Base-by-base conservation (phyloP, 2,888 invertebrate genomes). In the Choreutis nemorana region DNA sequence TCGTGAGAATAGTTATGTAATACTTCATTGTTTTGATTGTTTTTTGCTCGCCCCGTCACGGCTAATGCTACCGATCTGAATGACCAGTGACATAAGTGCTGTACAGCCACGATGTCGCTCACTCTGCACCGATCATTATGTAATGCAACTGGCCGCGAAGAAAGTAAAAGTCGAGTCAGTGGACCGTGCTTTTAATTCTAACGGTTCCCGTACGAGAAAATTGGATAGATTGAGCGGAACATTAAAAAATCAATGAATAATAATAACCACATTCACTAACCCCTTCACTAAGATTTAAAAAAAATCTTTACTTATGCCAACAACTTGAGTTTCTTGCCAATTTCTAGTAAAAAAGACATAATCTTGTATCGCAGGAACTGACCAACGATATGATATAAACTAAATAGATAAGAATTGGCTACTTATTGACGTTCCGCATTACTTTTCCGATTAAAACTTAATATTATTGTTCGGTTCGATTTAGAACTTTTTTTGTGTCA, bases 141-240 rank as follows among this genome's bases (percentile, higher is more conserved):
- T 62, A 61, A 72, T 44, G 47, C 44, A 53, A 59, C 56, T 51
- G 57, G 56, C 55, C 54, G 55, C 50, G 45, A 55, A 44, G 63
- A 70, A 72, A 72, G 73, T 72, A 70, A 71, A 57, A 67, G 65
- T 48, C 46, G 44, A 49, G 42, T 40, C 57, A 59, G 41, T 56
- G 48, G 48, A 61, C 50, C 68, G 65, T 60, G 48, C 37, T 33
- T 44, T 45, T 45, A 26, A 31, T 30, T 32, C 26, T n/a, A n/a
- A 26, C 13, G 14, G n/a, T 30, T 37, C 36, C 32, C 33, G 33
- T 39, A n/a, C n/a, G n/a, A n/a, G 26, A 23, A 20, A 23, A 29
- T 7, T 33, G 23, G n/a, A 14, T n/a, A 11, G 12, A 7, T 14
- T 20, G 24, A 28, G 31, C 28, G 31, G 28, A 32, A 30, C 33